phyloP scores from a whole-genome alignment of 2,113 vertebrate species.

The Oreotrochilus melanogaster region DNA sequence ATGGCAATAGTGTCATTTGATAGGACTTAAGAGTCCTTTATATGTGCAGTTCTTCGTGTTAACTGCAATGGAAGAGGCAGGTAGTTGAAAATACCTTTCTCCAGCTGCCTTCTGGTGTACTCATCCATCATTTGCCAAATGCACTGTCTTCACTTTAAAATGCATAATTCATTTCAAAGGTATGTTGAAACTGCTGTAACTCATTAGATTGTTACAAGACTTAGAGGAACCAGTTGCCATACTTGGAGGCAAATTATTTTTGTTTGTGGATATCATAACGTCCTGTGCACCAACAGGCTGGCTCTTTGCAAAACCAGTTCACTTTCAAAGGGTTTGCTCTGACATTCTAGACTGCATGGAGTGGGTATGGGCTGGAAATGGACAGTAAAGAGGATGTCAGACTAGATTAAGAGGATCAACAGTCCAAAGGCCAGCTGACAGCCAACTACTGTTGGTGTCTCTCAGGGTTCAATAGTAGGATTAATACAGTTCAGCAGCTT shows the following conservation, averaged over 20 bases:
- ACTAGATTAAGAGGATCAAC: neutral
- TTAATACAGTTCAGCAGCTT: neutral
- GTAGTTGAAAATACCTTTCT: no score
- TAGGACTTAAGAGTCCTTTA: neutral
- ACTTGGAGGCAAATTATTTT: neutral
- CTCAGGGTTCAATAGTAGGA: neutral
- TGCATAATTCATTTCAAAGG: no score
- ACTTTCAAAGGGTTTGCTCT: neutral
- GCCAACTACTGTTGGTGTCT: neutral
- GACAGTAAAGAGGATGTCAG: neutral
- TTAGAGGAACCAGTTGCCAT: accelerated
- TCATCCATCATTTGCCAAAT: no score
- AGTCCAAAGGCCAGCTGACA: neutral
- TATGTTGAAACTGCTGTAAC: no score
- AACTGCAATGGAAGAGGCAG: no score
- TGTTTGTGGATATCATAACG: neutral
- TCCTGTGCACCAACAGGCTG: neutral
- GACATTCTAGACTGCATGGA: neutral
- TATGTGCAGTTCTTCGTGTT: no score
- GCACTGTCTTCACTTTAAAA: no score
- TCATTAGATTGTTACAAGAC: no score
- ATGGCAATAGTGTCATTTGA: neutral
- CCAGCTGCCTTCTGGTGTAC: no score
- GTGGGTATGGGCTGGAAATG: neutral
- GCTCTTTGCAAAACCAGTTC: neutral